These are phyloP conservation scores for Aphelinus certus DNA, from an alignment of 1,140 invertebrate species.

Conservation along the genomic window DNA sequence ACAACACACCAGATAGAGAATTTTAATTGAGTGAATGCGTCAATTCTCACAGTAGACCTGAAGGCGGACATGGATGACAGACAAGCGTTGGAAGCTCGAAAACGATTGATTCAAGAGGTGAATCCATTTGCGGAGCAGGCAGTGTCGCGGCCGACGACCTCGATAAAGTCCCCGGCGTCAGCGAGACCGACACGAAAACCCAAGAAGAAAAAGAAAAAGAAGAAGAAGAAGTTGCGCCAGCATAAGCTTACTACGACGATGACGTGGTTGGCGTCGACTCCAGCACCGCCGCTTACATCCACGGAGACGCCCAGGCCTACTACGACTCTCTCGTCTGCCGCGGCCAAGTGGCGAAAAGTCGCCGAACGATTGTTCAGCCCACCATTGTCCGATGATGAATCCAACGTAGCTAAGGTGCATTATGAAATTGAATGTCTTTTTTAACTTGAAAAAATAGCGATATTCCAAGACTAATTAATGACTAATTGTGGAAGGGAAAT, in stretches of 20 bases:
- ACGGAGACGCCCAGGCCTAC: slow-evolving; percentile 43
- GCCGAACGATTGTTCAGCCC: slow-evolving; percentile 50
- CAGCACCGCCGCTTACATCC: slow-evolving; percentile 14
- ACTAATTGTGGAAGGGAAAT: too few species aligned
- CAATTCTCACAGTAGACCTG: slow-evolving; percentile 44
- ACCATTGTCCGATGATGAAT: slow-evolving; percentile 21
- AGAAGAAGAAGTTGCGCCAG: slow-evolving; percentile 47
- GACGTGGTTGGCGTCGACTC: slow-evolving; percentile 32
- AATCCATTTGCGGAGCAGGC: not conserved
- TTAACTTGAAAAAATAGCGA: too few species aligned
- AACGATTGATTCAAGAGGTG: slow-evolving; percentile 29
- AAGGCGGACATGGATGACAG: slow-evolving; percentile 42
- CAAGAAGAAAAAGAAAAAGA: slow-evolving; percentile 47
- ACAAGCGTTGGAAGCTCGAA: slow-evolving; percentile 38
- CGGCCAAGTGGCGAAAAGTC: slow-evolving; percentile 49
- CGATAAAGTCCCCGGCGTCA: slow-evolving; percentile 16
- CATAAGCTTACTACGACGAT: slow-evolving; percentile 27
- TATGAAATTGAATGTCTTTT: too few species aligned
- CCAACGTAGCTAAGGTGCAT: slow-evolving; percentile 9
- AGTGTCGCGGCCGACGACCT: not conserved
- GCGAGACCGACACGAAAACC: slow-evolving; percentile 41
- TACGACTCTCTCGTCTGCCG: slow-evolving; percentile 38
- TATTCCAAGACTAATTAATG: too few species aligned
- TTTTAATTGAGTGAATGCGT: slow-evolving; percentile 2
- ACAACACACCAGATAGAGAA: not conserved